A percentile compares a stretch with the other conserved stretches of the same genome.
Evolutionary conservation across 1,140 invertebrate genomes (phyloP).

Genomic region (Pygmarrhopalites habei): DNA sequence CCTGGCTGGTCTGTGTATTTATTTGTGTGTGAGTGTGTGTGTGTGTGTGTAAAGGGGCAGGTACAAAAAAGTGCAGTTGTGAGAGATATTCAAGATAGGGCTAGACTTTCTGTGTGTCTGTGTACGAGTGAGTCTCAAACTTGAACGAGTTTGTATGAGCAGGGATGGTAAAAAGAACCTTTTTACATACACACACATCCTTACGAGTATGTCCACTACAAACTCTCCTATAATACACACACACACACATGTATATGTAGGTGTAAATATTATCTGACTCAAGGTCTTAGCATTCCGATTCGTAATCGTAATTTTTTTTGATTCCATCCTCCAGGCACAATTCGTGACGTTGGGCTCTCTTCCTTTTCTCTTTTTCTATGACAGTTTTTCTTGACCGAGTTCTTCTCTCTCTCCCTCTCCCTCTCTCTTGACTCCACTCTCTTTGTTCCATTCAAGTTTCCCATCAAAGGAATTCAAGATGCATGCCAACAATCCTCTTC

Average conservation of each 20-base stretch:
- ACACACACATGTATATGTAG: constrained; percentile 1
- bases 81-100: too few relatives aligned
- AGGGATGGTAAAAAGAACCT: not conserved
- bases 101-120: too few relatives aligned
- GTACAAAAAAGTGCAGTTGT: too few relatives aligned
- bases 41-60: too few relatives aligned
- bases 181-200: not conserved
- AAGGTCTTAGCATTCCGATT: constrained; percentile 28
- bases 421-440: not conserved
- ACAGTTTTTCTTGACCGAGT: constrained; percentile 25
- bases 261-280: constrained; percentile 14
- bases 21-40: too few relatives aligned
- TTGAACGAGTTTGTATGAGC: not conserved
- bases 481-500: constrained; percentile 12
- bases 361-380: constrained; percentile 19
- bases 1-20: too few relatives aligned
- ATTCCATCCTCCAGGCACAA: constrained; percentile 19
- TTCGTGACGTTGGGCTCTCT: constrained; percentile 27
- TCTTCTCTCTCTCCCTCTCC: constrained; percentile 1
- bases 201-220: not conserved
- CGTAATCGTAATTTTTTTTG: constrained; percentile 26
- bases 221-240: not conserved
- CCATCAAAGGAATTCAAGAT: constrained; percentile 13
- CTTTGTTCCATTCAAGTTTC: constrained; percentile 21
- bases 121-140: too few relatives aligned